Conservation (phyloP, 2,113 vertebrate genomes). For the Alces alces region DNA sequence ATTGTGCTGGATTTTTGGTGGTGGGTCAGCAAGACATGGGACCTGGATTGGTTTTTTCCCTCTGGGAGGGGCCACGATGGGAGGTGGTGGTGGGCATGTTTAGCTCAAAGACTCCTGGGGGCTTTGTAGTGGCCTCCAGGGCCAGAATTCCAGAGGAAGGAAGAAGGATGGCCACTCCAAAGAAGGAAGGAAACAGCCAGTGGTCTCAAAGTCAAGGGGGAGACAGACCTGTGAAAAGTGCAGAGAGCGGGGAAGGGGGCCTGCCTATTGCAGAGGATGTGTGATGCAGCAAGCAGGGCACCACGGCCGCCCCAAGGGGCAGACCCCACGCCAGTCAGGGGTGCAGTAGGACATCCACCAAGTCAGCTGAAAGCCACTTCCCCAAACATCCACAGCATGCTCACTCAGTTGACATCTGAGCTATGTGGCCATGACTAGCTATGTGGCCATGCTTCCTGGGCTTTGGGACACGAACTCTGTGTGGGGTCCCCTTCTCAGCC, state of each 20-base stretch:
- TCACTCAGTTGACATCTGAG: not conserved
- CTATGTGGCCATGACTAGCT: not conserved
- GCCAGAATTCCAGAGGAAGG: not conserved
- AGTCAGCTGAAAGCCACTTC: not conserved
- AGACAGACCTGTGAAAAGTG: not conserved
- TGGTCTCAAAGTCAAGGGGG: not conserved
- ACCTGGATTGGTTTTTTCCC: not conserved
- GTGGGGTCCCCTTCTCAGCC: not conserved
- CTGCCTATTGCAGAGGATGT: not conserved
- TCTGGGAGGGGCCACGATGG: not conserved
- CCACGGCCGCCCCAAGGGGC: not conserved
- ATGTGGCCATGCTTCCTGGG: not conserved
- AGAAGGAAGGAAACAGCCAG: not conserved
- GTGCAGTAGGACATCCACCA: not conserved
- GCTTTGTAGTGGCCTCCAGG: not conserved
- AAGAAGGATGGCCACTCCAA: not conserved
- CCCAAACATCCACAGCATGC: not conserved
- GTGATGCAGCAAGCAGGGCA: not conserved
- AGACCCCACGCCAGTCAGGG: not conserved
- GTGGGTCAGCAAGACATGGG: not conserved
- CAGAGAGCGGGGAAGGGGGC: not conserved
- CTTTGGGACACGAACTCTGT: not conserved
- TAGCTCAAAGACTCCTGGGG: not conserved
- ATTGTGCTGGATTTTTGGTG: slow-evolving; percentile 25
- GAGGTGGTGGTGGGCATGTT: not conserved